Base-by-base conservation (phyloP, 2,113 vertebrate genomes). In the Chelonoidis abingdonii region DNA sequence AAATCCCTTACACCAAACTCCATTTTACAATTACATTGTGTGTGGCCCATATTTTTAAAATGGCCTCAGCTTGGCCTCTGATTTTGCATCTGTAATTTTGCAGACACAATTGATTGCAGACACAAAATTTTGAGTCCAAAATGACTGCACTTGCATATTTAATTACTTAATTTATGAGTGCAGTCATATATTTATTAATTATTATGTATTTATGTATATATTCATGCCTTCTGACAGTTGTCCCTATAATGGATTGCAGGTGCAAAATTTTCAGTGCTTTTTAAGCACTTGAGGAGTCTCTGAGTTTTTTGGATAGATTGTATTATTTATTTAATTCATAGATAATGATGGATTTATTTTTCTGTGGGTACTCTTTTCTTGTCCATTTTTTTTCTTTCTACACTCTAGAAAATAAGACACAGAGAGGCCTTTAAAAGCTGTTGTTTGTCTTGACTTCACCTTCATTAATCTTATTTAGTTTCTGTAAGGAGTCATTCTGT, bases 381-480 rank as follows among this genome's bases (percentile, higher is more conserved):
- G 72, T 88, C 85, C 56, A 47, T 50, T 35, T 57, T 83, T 93
- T 89, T 84, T 86, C 86, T 21, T 89, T 54, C 41, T 94, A 56
- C 49, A 89, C 65, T 84, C 82, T n/a, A 83, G 80, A 96, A 97
- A 92, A 95, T 69, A 94, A 97, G 97, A 86, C 49, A 54, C 50
- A 72, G 22, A 59, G 76, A 59, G 80, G 91, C 80, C 95, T 97
- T 92, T 95, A 89, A 90, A 95, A 96, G 89, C 86, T 89, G 78
- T 97, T 97, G 94, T 97, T 98, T 97, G 90, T 94, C 95, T 96
- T 98, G 44, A 87, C 93, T 97, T 97, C 83, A 82, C 87, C 89
- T 96, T 97, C 96, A 97, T 98, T 97, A 97, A 98, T 98, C 96
- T 97, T 95, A 78, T 86, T 97, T 97, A 89, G 88, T 95, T 98